Evolutionary conservation across 2,888 invertebrate genomes (phyloP).

Genomic region (Papilio protenor): DNA sequence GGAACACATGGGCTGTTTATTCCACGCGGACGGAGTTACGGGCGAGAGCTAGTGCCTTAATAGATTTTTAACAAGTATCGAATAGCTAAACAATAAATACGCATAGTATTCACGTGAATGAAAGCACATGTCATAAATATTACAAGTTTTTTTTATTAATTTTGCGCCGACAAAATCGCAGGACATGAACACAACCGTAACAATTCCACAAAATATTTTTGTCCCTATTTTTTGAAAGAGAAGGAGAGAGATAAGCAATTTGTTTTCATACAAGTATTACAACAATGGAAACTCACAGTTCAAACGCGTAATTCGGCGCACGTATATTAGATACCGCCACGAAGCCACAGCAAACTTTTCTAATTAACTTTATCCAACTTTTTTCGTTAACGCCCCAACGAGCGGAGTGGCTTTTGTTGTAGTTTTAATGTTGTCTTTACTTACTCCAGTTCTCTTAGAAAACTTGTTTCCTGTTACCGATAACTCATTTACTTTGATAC

Average conservation of each 20-base stretch:
- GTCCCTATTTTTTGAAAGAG: no score
- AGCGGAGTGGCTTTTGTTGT: slow-evolving; percentile 67
- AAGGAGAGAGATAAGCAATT: no score
- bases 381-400: slow-evolving; percentile 68
- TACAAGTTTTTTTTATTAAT: no score
- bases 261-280: not conserved
- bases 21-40: no score
- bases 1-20: no score
- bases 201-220: no score
- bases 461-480: slow-evolving; percentile 38
- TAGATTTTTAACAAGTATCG: no score
- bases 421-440: slow-evolving; percentile 60
- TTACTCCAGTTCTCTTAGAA: slow-evolving; percentile 31
- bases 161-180: no score
- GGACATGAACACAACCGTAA: no score
- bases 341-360: slow-evolving; percentile 65
- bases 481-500: slow-evolving; percentile 44
- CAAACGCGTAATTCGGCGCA: slow-evolving; percentile 39
- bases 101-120: no score
- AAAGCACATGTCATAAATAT: no score
- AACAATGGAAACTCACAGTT: not conserved
- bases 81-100: no score
- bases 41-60: not conserved
- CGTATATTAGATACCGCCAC: slow-evolving; percentile 39
- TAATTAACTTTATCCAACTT: slow-evolving; percentile 74